phyloP scores from a whole-genome alignment of 92 coral and sea anemone species.

The Chrysogorgia sp. region DNA sequence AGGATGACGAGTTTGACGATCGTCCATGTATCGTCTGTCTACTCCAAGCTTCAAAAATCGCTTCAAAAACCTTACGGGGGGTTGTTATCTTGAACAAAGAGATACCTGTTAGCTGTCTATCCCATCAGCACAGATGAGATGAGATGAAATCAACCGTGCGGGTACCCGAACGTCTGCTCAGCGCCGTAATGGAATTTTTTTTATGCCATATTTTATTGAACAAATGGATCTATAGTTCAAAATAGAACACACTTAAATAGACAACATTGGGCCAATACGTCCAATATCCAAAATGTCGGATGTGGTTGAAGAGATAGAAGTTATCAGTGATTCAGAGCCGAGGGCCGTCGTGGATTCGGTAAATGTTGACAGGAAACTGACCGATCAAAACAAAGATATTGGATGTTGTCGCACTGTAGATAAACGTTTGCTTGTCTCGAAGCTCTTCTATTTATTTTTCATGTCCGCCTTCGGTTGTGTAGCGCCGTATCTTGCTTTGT shows the following conservation, averaged over 20 bases:
- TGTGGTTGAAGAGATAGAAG: conserved; percentile 1
- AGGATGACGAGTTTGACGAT: too few species aligned
- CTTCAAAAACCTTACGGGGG: too few species aligned
- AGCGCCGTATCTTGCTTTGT: conserved; percentile 93
- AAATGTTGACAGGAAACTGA: conserved; percentile 26
- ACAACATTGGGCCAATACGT: neutral
- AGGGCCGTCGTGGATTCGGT: conserved; percentile 3
- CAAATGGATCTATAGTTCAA: neutral
- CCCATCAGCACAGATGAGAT: neutral
- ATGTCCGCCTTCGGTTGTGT: conserved; percentile 95
- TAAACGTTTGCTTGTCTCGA: conserved; percentile 93
- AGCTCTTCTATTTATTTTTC: conserved; percentile 91
- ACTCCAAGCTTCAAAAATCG: too few species aligned
- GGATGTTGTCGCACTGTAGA: conserved; percentile 74
- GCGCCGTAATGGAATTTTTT: neutral
- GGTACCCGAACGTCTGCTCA: neutral
- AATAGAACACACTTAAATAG: neutral
- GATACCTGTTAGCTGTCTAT: neutral
- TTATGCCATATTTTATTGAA: neutral
- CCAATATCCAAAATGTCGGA: neutral
- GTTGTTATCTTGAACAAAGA: too few species aligned
- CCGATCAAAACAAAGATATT: conserved; percentile 23
- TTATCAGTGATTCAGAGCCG: conserved; percentile 4
- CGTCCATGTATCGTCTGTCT: too few species aligned
- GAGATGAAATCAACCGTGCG: neutral